Evolutionary conservation across 2,113 vertebrate species (phyloP), one percentile per base, ranked within the genome.

Genomic region (Cathartes aura): DNA sequence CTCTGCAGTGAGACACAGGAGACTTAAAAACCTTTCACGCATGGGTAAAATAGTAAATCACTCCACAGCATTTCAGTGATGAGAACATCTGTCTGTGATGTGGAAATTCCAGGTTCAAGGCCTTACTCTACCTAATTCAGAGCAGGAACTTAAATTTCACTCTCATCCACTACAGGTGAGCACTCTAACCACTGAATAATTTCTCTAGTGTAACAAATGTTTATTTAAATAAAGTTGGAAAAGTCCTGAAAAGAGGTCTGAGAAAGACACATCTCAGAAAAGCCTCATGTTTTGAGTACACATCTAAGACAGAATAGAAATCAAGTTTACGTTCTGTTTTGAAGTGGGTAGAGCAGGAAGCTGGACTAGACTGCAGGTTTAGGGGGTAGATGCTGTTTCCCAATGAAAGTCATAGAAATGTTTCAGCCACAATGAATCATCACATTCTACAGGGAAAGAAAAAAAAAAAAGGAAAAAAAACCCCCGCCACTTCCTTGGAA

Each of bases 381-480:
- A 26, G 24, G 50, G 32, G 36, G 6, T 27, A 62, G 12, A 70
- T 45, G 16, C 6, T 78, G 11, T 78, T 93, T 96, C 42, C 53
- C 68, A 87, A 1, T n/a, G 24, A 45, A 93, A 95, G 55, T 64
- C 58, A 64, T 4, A 68, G 36, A 64, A 60, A 73, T 62, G 16
- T 47, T 87, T 89, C 68, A 95, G 14, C 12, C 40, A 29, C 52
- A 45, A 87, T 74, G 75, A 91, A 81, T 81, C 67, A 87, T 66
- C 50, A 94, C 59, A 56, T 91, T 87, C 63, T 48, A 73, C 43
- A 73, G 6, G 7, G 14, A 63, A n/a, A 62, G 1, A 4, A 0
- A 5, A 8, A 22, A 21, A 23, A 6, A 4, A 26, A 17, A 5
- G 9, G 26, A 15, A 1, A 9, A 8, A 6, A 9, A 8, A 19